Conservation (phyloP, 2,113 vertebrate species). For the Camelus bactrianus region DNA sequence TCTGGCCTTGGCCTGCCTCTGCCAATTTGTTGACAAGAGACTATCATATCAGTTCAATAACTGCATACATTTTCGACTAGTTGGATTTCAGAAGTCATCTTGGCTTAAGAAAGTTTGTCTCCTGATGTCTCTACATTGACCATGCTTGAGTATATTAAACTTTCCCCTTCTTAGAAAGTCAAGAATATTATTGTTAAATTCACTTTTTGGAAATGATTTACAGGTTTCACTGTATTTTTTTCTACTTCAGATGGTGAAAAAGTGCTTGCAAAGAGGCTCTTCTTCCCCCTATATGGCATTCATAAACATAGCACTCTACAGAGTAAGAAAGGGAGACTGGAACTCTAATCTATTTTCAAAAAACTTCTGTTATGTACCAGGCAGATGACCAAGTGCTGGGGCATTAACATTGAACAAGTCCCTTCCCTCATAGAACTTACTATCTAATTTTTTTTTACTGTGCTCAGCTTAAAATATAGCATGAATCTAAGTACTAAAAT, state of each 20-base stretch:
- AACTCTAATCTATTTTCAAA: neutral
- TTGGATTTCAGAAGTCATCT: neutral
- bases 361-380: neutral
- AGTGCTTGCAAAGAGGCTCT: neutral
- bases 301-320: neutral
- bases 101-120: neutral
- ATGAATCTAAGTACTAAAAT: neutral
- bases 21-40: neutral
- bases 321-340: neutral
- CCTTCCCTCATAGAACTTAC: neutral
- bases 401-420: neutral
- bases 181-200: neutral
- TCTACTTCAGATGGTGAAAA: slow-evolving; percentile 32
- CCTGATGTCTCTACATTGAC: neutral
- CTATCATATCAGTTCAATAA: neutral
- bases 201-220: slow-evolving; percentile 36
- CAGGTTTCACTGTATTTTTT: slow-evolving; percentile 21
- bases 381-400: neutral
- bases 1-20: neutral
- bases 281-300: neutral
- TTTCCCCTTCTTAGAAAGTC: neutral
- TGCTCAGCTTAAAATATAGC: neutral
- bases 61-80: neutral
- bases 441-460: neutral
- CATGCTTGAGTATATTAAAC: neutral